These are phyloP conservation scores for Pandion haliaetus DNA, from an alignment of 2,113 vertebrate genomes.

Conservation along the genomic window DNA sequence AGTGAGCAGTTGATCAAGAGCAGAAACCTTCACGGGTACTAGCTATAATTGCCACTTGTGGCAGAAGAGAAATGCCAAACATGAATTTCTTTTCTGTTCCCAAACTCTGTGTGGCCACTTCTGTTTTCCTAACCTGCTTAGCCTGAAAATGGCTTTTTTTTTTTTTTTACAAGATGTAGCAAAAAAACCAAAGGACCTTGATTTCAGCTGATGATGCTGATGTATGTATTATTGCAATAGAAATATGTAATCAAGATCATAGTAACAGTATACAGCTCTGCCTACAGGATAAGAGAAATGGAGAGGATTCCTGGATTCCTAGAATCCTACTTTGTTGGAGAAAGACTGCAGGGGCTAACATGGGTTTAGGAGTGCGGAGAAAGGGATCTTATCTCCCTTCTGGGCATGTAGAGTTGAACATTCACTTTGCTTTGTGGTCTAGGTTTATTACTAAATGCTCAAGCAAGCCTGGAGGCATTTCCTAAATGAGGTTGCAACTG, in stretches of 20 bases:
- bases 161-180: neutral
- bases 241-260: neutral
- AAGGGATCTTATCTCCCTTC: neutral
- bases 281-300: neutral
- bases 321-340: neutral
- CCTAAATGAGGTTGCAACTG: neutral
- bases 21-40: neutral
- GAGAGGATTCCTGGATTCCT: neutral
- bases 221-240: neutral
- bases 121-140: neutral
- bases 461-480: neutral
- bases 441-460: neutral
- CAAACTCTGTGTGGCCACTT: neutral
- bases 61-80: neutral
- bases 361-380: neutral
- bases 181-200: neutral
- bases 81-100: neutral
- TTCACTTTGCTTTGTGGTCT: neutral
- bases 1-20: neutral
- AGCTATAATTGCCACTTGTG: neutral
- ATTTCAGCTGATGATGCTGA: neutral
- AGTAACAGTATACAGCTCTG: neutral
- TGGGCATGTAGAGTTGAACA: neutral
- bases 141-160: neutral
- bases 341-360: neutral